Base-by-base conservation (phyloP, 30 jellyfish, hydroid and myxozoan species). In the Hydractinia symbiolongicarpus region DNA sequence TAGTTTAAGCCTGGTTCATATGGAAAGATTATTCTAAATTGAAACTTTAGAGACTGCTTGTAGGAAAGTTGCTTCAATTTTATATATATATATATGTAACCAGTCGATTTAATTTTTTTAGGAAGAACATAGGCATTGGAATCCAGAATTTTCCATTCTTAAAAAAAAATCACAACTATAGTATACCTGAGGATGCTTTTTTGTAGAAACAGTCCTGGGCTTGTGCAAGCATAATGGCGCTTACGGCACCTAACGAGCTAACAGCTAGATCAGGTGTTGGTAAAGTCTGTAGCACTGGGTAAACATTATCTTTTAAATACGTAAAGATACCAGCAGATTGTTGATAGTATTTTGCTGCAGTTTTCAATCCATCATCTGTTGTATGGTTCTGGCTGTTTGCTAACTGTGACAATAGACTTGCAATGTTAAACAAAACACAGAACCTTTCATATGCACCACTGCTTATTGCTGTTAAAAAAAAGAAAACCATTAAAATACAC, bases 241-340 rank as follows among this genome's bases (percentile, higher is more conserved):
- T 86, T 49, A 93, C 76, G 4, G 98, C 89, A 13, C 88, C 79
- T 54, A 93, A 78, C 81, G 95, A 83, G 62, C 94, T 91, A 10
- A 93, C 96, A 5, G 98, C 79, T 73, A 93, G 68, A 77, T 93
- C 98, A 2, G 96, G 96, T 19, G 98, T 93, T 51, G 98, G 98
- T 16, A 93, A 66, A 5, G 90, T 87, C 54, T 80, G 89, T 76
- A 93, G 50, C 55, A 82, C 96, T 21, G 98, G 98, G 78, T 82
- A 93, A 8, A 86, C 95, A 66, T 84, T 77, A 56, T 93, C 98
- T 57, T 93, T 93, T 14, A 93, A 86, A 78, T 87, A 86, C 13
- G 95, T 67, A 72, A 61, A 93, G 15, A 93, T 83, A 15, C 98
- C 98, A 66, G 95, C 79, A 5, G 96, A 90, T 77, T 84, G 98